A percentile compares a stretch with the other conserved stretches of the same genome.
Conservation (phyloP, 2,888 invertebrate species). For the Torymus auratus region DNA sequence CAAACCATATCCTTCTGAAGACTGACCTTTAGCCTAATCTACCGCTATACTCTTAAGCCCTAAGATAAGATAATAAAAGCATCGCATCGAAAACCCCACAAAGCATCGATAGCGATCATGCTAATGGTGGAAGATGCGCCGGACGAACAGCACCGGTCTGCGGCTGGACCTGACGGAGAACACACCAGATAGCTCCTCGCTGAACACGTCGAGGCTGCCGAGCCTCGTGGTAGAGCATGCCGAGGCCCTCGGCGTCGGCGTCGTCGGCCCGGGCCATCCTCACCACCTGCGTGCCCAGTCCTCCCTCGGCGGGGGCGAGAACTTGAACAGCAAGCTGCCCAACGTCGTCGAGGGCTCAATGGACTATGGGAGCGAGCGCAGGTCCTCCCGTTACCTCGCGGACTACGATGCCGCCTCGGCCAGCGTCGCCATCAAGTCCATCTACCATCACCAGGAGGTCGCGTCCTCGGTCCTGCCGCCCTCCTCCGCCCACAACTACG, state of each 20-base stretch:
- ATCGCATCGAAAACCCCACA: conserved; percentile 2
- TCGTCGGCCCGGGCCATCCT: conserved; percentile 27
- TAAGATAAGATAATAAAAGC: neutral
- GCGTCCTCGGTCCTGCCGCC: conserved; percentile 9
- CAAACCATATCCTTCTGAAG: no score
- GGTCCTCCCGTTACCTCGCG: conserved; percentile 75
- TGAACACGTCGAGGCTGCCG: conserved; percentile 67
- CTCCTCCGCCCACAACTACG: conserved; percentile 50
- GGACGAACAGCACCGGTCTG: conserved; percentile 73
- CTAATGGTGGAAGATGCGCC: conserved; percentile 74
- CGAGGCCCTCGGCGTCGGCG: conserved; percentile 63
- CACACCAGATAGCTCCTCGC: conserved; percentile 73
- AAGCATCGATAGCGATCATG: conserved; percentile 68
- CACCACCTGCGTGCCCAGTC: neutral
- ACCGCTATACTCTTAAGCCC: neutral
- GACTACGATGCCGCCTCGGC: conserved; percentile 66
- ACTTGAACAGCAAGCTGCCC: conserved; percentile 75
- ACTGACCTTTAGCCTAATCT: no score
- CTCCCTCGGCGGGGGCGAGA: conserved; percentile 67
- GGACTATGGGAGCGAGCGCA: conserved; percentile 76
- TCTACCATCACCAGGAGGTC: conserved; percentile 65
- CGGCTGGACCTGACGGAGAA: conserved; percentile 75
- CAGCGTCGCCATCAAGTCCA: conserved; percentile 50
- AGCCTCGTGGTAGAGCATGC: conserved; percentile 75
- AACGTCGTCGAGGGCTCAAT: conserved; percentile 77